phyloP scores from a whole-genome alignment of 1,140 invertebrate species.

The Macrocentrus cingulum region DNA sequence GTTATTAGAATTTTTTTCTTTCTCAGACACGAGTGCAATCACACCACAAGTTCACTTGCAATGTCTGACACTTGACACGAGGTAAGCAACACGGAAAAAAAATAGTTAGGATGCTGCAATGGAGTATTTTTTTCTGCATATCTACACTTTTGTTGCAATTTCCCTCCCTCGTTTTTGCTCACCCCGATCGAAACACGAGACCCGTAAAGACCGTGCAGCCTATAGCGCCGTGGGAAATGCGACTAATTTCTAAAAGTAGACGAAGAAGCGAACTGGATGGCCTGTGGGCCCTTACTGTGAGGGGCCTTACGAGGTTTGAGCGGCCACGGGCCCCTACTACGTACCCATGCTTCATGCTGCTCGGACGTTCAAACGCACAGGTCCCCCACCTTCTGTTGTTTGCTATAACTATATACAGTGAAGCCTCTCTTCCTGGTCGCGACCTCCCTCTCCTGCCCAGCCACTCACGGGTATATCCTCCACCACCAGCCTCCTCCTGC shows the following conservation, averaged over 20 bases:
- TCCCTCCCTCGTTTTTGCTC: background rate
- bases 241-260: constrained; percentile 53
- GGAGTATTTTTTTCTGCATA: no score
- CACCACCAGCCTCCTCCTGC: background rate
- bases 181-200: no score
- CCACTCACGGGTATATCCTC: constrained; percentile 10
- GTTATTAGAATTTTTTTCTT: no score
- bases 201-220: background rate
- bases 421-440: constrained; percentile 29
- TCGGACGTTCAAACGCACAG: constrained; percentile 20
- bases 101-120: no score
- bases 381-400: constrained; percentile 13
- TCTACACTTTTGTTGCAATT: no score
- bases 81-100: no score
- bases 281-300: constrained; percentile 54
- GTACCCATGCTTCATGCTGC: constrained; percentile 19
- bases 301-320: constrained; percentile 42
- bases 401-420: constrained; percentile 9
- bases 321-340: constrained; percentile 40
- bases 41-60: no score
- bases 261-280: constrained; percentile 52
- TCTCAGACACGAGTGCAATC: no score
- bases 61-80: no score
- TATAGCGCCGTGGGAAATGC: constrained; percentile 38
- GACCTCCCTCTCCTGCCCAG: constrained; percentile 7